Conservation (phyloP, 2,797 vertebrate species). For the Periparus ater region DNA sequence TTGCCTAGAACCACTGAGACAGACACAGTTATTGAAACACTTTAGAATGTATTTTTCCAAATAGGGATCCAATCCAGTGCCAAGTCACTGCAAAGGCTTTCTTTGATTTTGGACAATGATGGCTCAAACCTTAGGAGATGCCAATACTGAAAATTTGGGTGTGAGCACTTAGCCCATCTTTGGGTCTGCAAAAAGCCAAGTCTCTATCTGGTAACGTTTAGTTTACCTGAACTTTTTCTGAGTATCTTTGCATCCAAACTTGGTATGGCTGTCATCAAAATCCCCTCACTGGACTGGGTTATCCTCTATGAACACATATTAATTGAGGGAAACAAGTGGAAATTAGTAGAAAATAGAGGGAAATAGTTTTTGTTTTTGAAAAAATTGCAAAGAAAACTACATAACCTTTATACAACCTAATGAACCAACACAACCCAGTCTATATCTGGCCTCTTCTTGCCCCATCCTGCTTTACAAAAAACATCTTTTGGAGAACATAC, state of each 20-base stretch:
- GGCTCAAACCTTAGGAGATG: neutral
- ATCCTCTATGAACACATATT: neutral
- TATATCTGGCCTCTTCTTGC: constrained; percentile 24
- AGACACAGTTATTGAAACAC: neutral
- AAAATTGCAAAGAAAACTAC: neutral
- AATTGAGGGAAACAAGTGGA: neutral
- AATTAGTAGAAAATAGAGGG: neutral
- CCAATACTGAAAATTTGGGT: neutral
- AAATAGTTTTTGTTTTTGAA: neutral
- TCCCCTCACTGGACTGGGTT: neutral
- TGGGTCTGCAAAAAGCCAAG: neutral
- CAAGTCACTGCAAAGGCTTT: neutral
- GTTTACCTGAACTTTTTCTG: neutral
- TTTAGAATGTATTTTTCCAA: neutral
- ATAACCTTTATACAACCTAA: neutral
- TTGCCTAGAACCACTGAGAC: neutral
- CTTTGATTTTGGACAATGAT: neutral
- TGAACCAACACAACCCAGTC: neutral
- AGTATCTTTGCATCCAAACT: neutral
- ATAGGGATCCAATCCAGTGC: neutral
- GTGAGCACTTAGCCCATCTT: neutral
- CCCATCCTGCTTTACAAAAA: constrained; percentile 33
- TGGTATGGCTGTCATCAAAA: neutral
- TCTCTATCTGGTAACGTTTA: neutral
- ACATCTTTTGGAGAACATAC: neutral